Percentiles rank a stretch among this genome's conserved stretches.
These are phyloP conservation scores for Hippocampus abdominalis DNA, from an alignment of 2,113 vertebrate genomes.

Conservation along the genomic window DNA sequence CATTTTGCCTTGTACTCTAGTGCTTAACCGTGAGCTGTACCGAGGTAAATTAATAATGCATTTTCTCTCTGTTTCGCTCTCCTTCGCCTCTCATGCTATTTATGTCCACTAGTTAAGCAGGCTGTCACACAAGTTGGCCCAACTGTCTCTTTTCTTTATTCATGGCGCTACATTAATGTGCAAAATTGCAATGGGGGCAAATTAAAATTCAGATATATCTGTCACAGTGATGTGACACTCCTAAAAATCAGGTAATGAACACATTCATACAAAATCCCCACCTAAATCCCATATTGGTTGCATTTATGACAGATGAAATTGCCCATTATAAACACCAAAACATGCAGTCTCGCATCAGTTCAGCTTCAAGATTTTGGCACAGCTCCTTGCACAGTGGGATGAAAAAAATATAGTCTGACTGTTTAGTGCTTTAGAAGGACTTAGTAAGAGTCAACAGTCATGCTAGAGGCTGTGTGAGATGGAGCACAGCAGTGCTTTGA, in stretches of 20 bases:
- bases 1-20: background rate
- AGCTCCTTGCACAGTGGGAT: background rate
- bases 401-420: background rate
- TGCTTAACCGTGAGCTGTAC: background rate
- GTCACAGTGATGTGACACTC: background rate
- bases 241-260: background rate
- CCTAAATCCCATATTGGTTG: background rate
- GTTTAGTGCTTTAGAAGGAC: conserved; percentile 2
- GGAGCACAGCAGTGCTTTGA: background rate
- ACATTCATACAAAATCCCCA: background rate
- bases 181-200: background rate
- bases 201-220: background rate
- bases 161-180: background rate
- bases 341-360: background rate
- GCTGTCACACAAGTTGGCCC: background rate
- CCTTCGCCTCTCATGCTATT: conserved; percentile 1
- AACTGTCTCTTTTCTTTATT: background rate
- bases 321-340: background rate
- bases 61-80: conserved; percentile 1
- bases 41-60: background rate
- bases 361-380: background rate
- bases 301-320: background rate
- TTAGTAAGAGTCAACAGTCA: background rate
- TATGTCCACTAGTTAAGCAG: background rate
- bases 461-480: background rate